A percentile compares a stretch with the other conserved stretches of the same genome.
phyloP scores from a whole-genome alignment of 1,140 invertebrate species.

The Oppia nitens region DNA sequence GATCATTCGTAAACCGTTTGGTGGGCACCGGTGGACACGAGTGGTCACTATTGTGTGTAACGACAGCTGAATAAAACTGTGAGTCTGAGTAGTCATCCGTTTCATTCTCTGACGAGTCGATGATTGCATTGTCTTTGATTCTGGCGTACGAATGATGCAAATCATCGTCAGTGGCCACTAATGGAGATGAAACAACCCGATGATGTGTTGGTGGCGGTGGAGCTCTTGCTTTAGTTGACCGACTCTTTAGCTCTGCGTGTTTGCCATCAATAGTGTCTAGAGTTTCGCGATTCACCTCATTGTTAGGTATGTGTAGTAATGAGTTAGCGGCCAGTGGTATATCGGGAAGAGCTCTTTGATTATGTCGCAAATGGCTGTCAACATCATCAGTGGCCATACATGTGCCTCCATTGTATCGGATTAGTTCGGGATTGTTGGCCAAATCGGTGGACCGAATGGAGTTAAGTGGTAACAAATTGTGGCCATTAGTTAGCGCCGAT shows the following conservation, averaged over 20 bases:
- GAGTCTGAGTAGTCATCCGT: conserved; percentile 11
- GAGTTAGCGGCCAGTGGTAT: background rate
- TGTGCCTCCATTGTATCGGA: background rate
- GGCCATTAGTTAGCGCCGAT: background rate
- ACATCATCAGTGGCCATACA: background rate
- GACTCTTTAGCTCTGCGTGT: background rate
- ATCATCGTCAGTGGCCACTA: background rate
- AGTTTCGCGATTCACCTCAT: background rate
- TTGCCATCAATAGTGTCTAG: background rate
- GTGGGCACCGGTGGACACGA: background rate
- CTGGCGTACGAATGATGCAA: conserved; percentile 9
- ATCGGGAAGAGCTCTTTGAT: conserved; percentile 11
- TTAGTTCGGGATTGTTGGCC: background rate
- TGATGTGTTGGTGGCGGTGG: background rate
- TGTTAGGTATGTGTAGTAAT: background rate
- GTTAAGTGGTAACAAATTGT: background rate
- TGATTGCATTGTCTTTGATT: background rate
- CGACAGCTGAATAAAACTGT: background rate
- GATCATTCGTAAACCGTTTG: background rate
- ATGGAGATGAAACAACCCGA: background rate
- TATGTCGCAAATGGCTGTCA: background rate
- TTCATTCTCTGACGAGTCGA: conserved; percentile 14
- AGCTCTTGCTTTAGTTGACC: background rate
- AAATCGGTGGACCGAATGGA: background rate
- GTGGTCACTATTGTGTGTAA: background rate